Conservation (phyloP, 2,888 invertebrate species). For the Philereme transversata region DNA sequence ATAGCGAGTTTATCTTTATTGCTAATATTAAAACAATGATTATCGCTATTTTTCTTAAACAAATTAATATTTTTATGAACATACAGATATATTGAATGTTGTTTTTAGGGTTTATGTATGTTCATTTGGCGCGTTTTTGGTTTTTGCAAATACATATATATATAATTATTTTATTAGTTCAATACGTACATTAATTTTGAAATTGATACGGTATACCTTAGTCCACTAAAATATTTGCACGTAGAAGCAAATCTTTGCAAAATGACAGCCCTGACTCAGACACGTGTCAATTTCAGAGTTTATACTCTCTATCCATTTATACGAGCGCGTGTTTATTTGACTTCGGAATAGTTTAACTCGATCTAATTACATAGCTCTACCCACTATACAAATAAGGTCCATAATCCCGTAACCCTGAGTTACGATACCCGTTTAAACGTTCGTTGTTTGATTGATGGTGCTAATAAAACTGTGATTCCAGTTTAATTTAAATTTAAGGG, state of each 20-base stretch:
- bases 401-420: conserved; percentile 52
- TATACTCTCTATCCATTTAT: conserved; percentile 77
- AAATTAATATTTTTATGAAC: no score
- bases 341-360: conserved; percentile 65
- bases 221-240: no score
- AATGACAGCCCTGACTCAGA: conserved; percentile 54
- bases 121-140: no score
- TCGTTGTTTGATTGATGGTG: conserved; percentile 81
- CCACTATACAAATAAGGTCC: conserved; percentile 51
- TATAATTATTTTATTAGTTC: no score
- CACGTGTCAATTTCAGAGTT: conserved; percentile 75
- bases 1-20: no score
- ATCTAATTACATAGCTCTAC: conserved; percentile 53
- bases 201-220: no score
- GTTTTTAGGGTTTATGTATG: no score
- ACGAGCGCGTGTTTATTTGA: conserved; percentile 79
- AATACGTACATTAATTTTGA: no score
- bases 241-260: conserved; percentile 5
- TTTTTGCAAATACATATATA: no score
- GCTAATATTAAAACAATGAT: no score
- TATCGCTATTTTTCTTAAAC: no score
- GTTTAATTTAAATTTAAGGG: conserved; percentile 84
- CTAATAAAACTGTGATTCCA: conserved; percentile 83
- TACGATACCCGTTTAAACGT: conserved; percentile 57
- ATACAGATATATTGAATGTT: no score